These are phyloP conservation scores for Brachypodius melanocephalos DNA, from an alignment of 2,113 vertebrate species.

Conservation along the genomic window DNA sequence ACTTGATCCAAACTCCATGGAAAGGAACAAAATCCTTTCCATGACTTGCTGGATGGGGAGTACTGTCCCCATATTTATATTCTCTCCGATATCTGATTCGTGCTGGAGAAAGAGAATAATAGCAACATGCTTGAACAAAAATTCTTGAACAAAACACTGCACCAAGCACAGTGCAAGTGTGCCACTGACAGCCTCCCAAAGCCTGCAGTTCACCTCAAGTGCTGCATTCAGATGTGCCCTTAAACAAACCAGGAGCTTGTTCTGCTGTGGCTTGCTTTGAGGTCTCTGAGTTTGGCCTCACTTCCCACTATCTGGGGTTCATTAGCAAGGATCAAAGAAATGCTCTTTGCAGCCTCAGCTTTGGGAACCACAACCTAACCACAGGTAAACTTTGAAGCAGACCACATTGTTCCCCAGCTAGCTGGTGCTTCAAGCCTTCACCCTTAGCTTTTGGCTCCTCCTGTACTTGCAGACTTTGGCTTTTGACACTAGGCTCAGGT, in stretches of 20 bases:
- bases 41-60: not conserved
- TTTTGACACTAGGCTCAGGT: not conserved
- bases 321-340: constrained; percentile 14
- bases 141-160: not conserved
- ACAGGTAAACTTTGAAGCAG: constrained; percentile 9
- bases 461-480: not conserved
- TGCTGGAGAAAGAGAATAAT: not conserved
- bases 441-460: not conserved
- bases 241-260: not conserved
- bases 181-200: not conserved
- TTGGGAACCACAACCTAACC: not conserved
- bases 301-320: not conserved
- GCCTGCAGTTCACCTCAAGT: not conserved
- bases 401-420: not conserved
- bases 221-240: not conserved
- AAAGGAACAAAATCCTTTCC: not conserved
- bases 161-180: not conserved
- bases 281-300: not conserved
- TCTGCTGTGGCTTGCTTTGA: not conserved
- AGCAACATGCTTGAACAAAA: not conserved
- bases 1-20: not conserved
- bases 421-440: not conserved
- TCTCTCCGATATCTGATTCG: not conserved
- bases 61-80: not conserved
- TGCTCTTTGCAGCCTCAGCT: not conserved